Conservation (phyloP, 1,140 invertebrate genomes). For the Pomacea maculata region DNA sequence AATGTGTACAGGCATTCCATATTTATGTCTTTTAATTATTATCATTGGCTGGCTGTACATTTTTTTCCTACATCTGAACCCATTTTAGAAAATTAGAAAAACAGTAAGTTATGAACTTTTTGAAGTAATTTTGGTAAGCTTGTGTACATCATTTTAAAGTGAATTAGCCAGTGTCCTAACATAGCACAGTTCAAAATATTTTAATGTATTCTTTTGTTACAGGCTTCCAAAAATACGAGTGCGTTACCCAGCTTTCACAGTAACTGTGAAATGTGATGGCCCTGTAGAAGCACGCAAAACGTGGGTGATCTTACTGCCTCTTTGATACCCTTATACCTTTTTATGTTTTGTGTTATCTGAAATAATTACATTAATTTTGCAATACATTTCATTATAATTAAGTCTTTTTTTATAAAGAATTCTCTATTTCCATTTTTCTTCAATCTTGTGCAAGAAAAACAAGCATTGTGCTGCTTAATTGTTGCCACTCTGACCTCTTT, state of each 20-base stretch:
- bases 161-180: too few species aligned
- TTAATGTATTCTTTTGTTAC: background rate
- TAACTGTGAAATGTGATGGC: slow-evolving; percentile 30
- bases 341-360: slow-evolving; percentile 1
- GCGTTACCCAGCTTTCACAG: slow-evolving; percentile 26
- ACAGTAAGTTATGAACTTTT: too few species aligned
- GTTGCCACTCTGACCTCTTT: background rate
- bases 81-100: too few species aligned
- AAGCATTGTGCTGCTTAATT: background rate
- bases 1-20: background rate
- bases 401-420: background rate
- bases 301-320: background rate
- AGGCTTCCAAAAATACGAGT: slow-evolving; percentile 24
- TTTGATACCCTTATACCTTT: background rate
- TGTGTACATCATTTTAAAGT: too few species aligned
- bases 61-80: background rate
- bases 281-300: slow-evolving; percentile 18
- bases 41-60: background rate
- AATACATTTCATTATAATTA: background rate
- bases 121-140: too few species aligned
- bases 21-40: background rate
- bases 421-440: background rate
- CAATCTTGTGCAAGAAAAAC: background rate
- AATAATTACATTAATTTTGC: too few species aligned
- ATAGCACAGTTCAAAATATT: background rate